A percentile compares a stretch with the other conserved stretches of the same genome.
Conservation (phyloP, 2,888 invertebrate species). For the Nycteola revayana region DNA sequence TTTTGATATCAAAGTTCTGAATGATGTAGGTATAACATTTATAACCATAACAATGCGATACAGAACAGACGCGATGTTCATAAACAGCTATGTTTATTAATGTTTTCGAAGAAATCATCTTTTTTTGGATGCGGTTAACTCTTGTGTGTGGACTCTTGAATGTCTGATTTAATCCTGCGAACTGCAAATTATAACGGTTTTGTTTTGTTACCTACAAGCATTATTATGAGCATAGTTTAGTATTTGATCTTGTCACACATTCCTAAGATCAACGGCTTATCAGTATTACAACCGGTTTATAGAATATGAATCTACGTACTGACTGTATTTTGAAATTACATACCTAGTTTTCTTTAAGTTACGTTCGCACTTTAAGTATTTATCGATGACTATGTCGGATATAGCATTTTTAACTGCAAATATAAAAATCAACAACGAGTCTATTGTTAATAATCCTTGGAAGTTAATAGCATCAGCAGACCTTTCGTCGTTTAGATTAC, state of each 20-base stretch:
- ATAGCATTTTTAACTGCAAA: no score
- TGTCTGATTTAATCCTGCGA: neutral
- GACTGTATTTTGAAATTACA: no score
- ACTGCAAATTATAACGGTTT: neutral
- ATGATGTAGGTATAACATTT: conserved; percentile 8
- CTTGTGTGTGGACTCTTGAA: neutral
- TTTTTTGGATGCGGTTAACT: conserved; percentile 7
- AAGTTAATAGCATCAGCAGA: no score
- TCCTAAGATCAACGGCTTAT: neutral
- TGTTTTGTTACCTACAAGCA: neutral
- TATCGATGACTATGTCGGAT: no score
- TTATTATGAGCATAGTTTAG: neutral
- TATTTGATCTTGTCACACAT: neutral
- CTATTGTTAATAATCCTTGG: no score
- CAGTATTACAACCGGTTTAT: neutral
- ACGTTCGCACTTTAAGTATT: no score
- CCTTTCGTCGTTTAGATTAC: no score
- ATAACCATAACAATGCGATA: conserved; percentile 34
- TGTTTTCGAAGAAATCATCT: conserved; percentile 28
- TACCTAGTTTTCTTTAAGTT: no score
- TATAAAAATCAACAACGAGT: no score
- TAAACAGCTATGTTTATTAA: conserved; percentile 29
- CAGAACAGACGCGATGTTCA: conserved; percentile 27
- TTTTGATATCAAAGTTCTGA: conserved; percentile 2
- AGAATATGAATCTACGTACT: no score